Evolutionary conservation across 2,888 invertebrate genomes (phyloP), one percentile per base, ranked within the genome.

Genomic region (Hirudinaria manillensis): DNA sequence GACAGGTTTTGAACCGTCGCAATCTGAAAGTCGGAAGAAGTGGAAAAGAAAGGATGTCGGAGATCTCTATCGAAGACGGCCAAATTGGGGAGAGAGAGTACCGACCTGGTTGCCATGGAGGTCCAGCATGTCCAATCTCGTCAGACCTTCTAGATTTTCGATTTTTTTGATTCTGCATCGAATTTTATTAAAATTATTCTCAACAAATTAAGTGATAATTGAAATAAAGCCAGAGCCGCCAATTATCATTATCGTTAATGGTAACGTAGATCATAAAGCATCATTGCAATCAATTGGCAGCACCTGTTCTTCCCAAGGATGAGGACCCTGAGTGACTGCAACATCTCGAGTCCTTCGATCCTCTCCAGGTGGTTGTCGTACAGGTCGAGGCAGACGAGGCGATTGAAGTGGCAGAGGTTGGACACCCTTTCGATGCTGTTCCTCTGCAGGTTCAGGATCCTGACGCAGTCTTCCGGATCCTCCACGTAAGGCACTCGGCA

Each of bases 361-460:
- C 90, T 90, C 80, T 94, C 94, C 78, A 96, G 90, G 85, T 94
- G 93, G 86, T 96, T 96, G 86, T 95, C 93, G 83, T 95, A 96
- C 76, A 96, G 88, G 86, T 96, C 95, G 76, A 96, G 89, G 85
- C 95, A 95, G 27, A 95, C 94, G 76, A 96, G 87, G 85, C 91
- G 90, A 29, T 89, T 89, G 79, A 93, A 88, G 80, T 87, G 89
- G 82, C 86, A 82, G 7, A 88, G 85, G 74, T 90, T 90, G 77
- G 91, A 82, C 79, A 93, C 88, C 82, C 89, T 89, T 78, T 89
- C 91, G 77, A 96, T 91, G 82, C 93, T 88, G 87, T 96, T 96
- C 86, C 95, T 94, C 84, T 96, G 95, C 77, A 95, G 88, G 68
- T 95, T 95, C 79, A 96, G 87, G 77, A 95, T 88, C 75, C 93